Percentiles rank a stretch among this genome's conserved stretches.
These are phyloP conservation scores for Microctenopoma steveboyesi DNA, from an alignment of 2,797 vertebrate genomes.

Conservation along the genomic window DNA sequence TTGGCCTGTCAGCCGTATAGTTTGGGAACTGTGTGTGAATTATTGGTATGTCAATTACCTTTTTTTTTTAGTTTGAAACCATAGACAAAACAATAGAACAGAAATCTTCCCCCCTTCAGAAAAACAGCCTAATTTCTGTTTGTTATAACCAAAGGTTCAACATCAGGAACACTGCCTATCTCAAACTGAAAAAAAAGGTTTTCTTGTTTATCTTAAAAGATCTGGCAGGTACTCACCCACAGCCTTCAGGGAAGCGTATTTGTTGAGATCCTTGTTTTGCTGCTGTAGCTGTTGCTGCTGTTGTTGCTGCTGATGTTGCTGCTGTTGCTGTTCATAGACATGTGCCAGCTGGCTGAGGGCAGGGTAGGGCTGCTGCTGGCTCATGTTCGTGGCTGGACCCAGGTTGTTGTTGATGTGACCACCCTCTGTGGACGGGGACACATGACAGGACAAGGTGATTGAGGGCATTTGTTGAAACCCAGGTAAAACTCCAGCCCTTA, in stretches of 20 bases:
- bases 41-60: background rate
- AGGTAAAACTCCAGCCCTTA: background rate
- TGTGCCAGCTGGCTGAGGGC: conserved; percentile 94
- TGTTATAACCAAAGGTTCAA: background rate
- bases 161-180: background rate
- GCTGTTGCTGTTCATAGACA: conserved; percentile 92
- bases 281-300: conserved; percentile 57
- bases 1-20: conserved; percentile 16
- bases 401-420: conserved; percentile 94
- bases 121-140: background rate
- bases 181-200: conserved; percentile 4
- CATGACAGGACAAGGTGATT: conserved; percentile 22
- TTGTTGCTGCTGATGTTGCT: conserved; percentile 43
- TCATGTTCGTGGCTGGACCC: conserved; percentile 86
- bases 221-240: conserved; percentile 88
- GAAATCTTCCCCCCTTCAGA: background rate
- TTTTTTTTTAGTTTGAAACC: no score
- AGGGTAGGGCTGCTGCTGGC: conserved; percentile 92
- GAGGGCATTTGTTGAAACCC: no score
- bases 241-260: conserved; percentile 96
- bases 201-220: conserved; percentile 7
- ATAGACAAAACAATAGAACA: background rate
- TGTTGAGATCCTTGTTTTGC: conserved; percentile 94
- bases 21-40: background rate
- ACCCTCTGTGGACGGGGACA: conserved; percentile 82